Base-by-base conservation (phyloP, 2,113 vertebrate genomes). In the Eulacestoma nigropectus region DNA sequence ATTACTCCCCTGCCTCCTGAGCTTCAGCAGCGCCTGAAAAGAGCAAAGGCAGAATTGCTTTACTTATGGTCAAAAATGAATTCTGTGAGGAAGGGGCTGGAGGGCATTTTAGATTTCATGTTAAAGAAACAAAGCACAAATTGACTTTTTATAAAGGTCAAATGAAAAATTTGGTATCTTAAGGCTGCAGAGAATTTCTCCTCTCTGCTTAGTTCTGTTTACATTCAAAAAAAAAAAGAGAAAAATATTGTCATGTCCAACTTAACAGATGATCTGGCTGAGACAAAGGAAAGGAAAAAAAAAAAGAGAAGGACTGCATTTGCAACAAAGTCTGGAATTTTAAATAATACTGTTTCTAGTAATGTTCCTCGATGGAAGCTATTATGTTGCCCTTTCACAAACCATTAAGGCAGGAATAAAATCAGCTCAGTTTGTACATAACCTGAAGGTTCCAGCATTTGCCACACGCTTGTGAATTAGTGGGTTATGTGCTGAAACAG, bases 101-200 rank as follows among this genome's bases (percentile, higher is more conserved):
- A 76, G 79, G 91, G 80, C 86, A 84, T 90, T 94, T 85, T 39
- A 57, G 79, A 80, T 84, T 87, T 94, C 89, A 94, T 5, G 33
- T 70, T 81, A 82, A 95, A 87, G 85, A 96, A 95, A 86, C 44
- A 39, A 96, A 95, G 84, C 82, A 92, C 74, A 91, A 88, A 95
- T 93, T 96, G 97, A 95, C 95, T 96, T 94, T 96, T 91, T 67
- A 79, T 90, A 97, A 97, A 97, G 95, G 96, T 97, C 95, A 96
- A 95, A 78, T 91, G 93, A 93, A 95, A 94, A 89, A 92, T 8
- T 47, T 3, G 55, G 16, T 87, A 73, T 93, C 90, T 95, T 76
- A 69, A 92, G 72, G 93, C 88, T 84, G 75, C 72, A 50, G 72
- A 93, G 89, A 78, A 44, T 90, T 95, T 69, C 74, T 89, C 27